Conservation (phyloP, 2,113 vertebrate species). For the Aramus guarauna region DNA sequence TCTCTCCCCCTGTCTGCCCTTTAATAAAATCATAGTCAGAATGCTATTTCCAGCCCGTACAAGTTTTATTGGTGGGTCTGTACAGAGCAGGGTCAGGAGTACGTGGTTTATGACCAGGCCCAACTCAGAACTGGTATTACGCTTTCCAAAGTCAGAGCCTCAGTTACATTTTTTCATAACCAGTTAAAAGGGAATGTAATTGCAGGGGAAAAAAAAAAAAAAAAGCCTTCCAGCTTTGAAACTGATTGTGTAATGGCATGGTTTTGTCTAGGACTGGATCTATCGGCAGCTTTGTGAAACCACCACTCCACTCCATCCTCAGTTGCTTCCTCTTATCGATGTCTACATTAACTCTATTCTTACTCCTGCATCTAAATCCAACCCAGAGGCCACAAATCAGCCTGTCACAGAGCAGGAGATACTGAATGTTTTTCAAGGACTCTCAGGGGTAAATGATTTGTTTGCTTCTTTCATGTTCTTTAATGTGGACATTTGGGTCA, state of each 20-base stretch:
- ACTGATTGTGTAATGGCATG: fast-evolving
- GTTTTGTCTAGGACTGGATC: slow-evolving; percentile 89
- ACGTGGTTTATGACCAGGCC: neutral
- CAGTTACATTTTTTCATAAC: neutral
- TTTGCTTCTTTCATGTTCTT: neutral
- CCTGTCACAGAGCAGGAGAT: slow-evolving; percentile 98
- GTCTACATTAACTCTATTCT: slow-evolving; percentile 97
- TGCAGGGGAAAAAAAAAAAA: neutral
- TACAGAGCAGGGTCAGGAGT: neutral
- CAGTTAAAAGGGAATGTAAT: neutral
- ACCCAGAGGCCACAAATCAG: slow-evolving; percentile 97
- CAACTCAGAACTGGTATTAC: neutral
- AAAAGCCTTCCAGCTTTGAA: neutral
- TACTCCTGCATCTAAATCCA: slow-evolving; percentile 95
- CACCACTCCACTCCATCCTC: slow-evolving; percentile 91
- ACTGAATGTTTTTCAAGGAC: slow-evolving; percentile 88
- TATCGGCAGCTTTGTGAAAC: slow-evolving; percentile 95
- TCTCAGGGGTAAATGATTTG: slow-evolving; percentile 76
- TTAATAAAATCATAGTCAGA: neutral
- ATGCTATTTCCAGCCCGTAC: neutral
- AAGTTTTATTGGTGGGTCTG: neutral
- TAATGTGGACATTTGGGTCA: fast-evolving
- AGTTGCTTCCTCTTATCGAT: slow-evolving; percentile 93
- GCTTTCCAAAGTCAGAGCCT: neutral
- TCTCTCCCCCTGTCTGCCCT: neutral